A percentile compares a stretch with the other conserved stretches of the same genome.
Evolutionary conservation across 2,113 vertebrate species (phyloP).

Genomic region (Pholis gunnellus): DNA sequence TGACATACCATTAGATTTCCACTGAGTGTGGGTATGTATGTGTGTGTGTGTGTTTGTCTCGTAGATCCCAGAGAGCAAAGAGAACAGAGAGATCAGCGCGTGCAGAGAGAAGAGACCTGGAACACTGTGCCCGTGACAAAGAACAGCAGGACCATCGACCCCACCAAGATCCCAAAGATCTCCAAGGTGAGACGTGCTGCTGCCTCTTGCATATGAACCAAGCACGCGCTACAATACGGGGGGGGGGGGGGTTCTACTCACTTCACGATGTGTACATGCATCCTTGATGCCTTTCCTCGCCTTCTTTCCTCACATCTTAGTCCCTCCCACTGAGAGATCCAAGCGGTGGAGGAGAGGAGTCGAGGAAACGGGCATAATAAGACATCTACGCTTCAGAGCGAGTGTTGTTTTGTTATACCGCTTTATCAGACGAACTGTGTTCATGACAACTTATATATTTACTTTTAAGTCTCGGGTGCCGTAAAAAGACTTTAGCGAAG

Average conservation of each 20-base stretch:
- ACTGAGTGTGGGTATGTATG: background rate
- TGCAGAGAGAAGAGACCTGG: constrained; percentile 94
- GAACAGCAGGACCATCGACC: constrained; percentile 97
- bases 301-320: too few relatives aligned
- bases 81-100: constrained; percentile 81
- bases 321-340: too few relatives aligned
- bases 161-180: constrained; percentile 98
- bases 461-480: too few relatives aligned
- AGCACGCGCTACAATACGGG: background rate
- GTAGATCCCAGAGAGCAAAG: constrained; percentile 64
- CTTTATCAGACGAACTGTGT: too few relatives aligned
- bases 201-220: background rate
- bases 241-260: background rate
- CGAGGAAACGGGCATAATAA: too few relatives aligned
- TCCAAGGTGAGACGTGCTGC: constrained; percentile 89
- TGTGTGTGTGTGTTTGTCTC: background rate
- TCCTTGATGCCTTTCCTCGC: background rate
- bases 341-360: too few relatives aligned
- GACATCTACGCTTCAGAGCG: too few relatives aligned
- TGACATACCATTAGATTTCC: background rate
- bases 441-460: too few relatives aligned
- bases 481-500: too few relatives aligned
- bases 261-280: background rate
- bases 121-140: constrained; percentile 97
- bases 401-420: too few relatives aligned